Evolutionary conservation across 1,140 invertebrate species (phyloP), one percentile per base, ranked within the genome.

Genomic region (Hylaeus volcanicus): DNA sequence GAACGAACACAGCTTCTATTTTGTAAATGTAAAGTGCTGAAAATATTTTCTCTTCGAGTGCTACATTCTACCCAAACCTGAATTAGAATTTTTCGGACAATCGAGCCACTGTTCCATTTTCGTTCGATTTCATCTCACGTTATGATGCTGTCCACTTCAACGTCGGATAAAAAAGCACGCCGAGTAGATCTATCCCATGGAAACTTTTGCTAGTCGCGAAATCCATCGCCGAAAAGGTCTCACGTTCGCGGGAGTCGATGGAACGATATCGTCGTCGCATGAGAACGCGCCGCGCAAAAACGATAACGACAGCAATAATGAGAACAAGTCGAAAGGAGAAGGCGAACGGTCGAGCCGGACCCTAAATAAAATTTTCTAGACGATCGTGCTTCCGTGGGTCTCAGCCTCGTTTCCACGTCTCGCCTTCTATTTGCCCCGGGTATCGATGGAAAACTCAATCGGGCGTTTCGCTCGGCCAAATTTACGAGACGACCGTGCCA

Each of bases 371-470:
- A 81, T 77, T 81, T 74, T n/a, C 56, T 8, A 60, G 55, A 77
- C 73, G 74, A 55, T 77, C 73, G 72, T 80, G 73, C 12, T 39
- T 37, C 60, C 45, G 60, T 53, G 55, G 2, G n/a, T 43, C 66
- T 75, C 56, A 66, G 15, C 55, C 64, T 68, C 61, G 39, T 81
- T 79, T 74, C 74, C 76, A n/a, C 73, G 51, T 77, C 15, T 63
- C 74, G 60, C 75, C 70, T 74, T 58, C 71, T 73, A 83, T 87
- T 86, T 79, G 66, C 65, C n/a, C 65, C 74, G 73, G 58, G 71
- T 78, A 83, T 60, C 71, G 74, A 70, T 72, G 55, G 74, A 71
- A 87, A 83, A 73, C 45, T 66, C 82, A 76, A 77, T 86, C 77
- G 81, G 61, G 71, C 84, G 48, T 81, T 79, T 58, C 63, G 60